A percentile compares a stretch with the other conserved stretches of the same genome.
Conservation (phyloP, 2,797 vertebrate species). For the Borostomias antarcticus region DNA sequence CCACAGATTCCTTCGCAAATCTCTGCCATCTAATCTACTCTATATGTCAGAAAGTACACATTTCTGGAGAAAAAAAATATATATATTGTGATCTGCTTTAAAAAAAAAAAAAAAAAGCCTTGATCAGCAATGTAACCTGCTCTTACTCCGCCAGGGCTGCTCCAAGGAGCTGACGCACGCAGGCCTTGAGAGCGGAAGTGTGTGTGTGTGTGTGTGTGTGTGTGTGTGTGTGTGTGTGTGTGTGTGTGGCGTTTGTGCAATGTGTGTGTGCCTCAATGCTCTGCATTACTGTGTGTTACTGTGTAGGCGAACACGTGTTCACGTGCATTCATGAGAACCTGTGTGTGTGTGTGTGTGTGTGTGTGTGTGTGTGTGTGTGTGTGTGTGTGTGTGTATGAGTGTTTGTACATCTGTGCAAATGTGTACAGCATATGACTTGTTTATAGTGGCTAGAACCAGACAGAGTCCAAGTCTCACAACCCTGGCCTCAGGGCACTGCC, state of each 20-base stretch:
- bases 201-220: not conserved
- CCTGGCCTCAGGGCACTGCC: conserved; percentile 5
- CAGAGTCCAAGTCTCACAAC: conserved; percentile 4
- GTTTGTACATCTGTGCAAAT: conserved; percentile 7
- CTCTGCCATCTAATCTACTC: conserved; percentile 5
- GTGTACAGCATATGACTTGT: too few species aligned
- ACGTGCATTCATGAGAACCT: too few species aligned
- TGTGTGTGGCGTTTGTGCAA: conserved; percentile 8
- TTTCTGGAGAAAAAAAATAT: conserved; percentile 30
- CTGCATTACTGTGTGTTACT: too few species aligned
- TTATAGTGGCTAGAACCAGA: not conserved
- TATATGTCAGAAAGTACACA: conserved; percentile 34
- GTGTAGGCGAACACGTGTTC: conserved; percentile 9
- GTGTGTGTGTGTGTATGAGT: not conserved
- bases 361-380: not conserved
- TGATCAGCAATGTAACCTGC: conserved; percentile 47
- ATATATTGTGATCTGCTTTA: conserved; percentile 42
- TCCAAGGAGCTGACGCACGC: conserved; percentile 50
- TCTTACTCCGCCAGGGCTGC: conserved; percentile 40
- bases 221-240: not conserved
- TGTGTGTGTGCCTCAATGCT: not conserved
- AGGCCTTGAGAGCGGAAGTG: conserved; percentile 24
- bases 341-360: conserved; percentile 3
- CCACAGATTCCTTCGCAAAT: not conserved
- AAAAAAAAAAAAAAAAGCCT: too few species aligned